Conservation (phyloP, 2,888 invertebrate species). For the Lobophora halterata region DNA sequence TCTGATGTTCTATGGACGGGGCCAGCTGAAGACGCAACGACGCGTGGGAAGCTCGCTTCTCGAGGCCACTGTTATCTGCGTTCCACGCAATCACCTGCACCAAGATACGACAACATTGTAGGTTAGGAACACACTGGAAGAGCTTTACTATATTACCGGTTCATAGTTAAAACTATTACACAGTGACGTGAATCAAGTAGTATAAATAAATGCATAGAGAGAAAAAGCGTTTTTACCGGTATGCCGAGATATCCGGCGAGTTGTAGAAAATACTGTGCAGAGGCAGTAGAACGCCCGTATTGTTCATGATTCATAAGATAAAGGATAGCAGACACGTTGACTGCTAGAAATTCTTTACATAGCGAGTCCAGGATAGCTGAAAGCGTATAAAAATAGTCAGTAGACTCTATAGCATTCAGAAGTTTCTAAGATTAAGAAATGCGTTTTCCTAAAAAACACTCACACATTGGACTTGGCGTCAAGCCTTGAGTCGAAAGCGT, state of each 20-base stretch:
- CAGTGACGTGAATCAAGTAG: conserved; percentile 1
- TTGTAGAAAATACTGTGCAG: conserved; percentile 96
- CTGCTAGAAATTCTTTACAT: conserved; percentile 93
- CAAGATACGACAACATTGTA: conserved; percentile 7
- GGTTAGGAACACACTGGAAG: too few species aligned
- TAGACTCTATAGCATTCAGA: conserved; percentile 32
- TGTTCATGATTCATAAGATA: conserved; percentile 98
- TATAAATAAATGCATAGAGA: conserved; percentile 23
- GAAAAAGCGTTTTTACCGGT: conserved; percentile 83
- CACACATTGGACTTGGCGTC: conserved; percentile 89
- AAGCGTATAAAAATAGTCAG: conserved; percentile 55
- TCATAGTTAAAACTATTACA: neutral
- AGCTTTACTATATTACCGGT: too few species aligned
- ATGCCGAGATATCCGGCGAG: conserved; percentile 96
- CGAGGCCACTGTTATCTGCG: conserved; percentile 96
- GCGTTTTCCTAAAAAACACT: conserved; percentile 47
- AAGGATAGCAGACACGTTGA: conserved; percentile 94
- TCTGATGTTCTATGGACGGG: conserved; percentile 97
- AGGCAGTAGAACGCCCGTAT: conserved; percentile 95
- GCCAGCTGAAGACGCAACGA: conserved; percentile 96
- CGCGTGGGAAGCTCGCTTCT: conserved; percentile 89
- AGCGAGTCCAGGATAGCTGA: conserved; percentile 93
- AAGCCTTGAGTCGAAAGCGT: conserved; percentile 86
- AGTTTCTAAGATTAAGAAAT: conserved; percentile 16
- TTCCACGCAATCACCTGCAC: conserved; percentile 95